Base-by-base conservation (phyloP, 2,888 invertebrate genomes). In the Aphrophora alni region DNA sequence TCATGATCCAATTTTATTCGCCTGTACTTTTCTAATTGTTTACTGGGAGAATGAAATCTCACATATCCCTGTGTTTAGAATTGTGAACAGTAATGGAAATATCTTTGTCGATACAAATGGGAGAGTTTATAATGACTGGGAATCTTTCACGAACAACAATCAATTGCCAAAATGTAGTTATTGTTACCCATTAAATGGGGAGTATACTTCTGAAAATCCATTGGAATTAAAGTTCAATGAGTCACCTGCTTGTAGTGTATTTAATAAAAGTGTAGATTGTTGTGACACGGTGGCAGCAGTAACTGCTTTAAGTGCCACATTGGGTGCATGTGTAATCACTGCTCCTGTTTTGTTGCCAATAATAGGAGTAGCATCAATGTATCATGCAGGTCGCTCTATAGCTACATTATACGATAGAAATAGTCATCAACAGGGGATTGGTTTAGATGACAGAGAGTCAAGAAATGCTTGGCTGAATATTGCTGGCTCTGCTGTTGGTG, bases 131-230 rank as follows among this genome's bases (percentile, higher is more conserved):
- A 0, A 26, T 10, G 70, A 12, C 28, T 78, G 78, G 78, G 73
- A 72, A n/a, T 14, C 21, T 26, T 78, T 78, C 51, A 27, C 51
- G 28, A 27, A 72, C 33, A 72, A 78, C n/a, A 78, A 78, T 25
- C 44, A 72, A 28, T 33, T 78, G 10, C 78, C 72, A 72, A 73
- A 78, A 21, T 78, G 78, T 78, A 33, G 27, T 28, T 78, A 78
- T 33, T 78, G 78, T 33, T 44, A 26, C 10, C 78, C 78, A 14
- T 21, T 44, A 12, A 72, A 51, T 21, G 78, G 78, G 27, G 73
- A 72, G 28, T 78, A 78, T 28, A 3, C 14, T 51, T 59, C 51
- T 12, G 73, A 44, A n/a, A n/a, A n/a, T n/a, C n/a, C n/a, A n/a
- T 7, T 25, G 2, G 5, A 70, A 24, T 28, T 78, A 5, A 28